Evolutionary conservation across 2,888 invertebrate species (phyloP), one percentile per base, ranked within the genome.

Genomic region (Sthenelais limicola): DNA sequence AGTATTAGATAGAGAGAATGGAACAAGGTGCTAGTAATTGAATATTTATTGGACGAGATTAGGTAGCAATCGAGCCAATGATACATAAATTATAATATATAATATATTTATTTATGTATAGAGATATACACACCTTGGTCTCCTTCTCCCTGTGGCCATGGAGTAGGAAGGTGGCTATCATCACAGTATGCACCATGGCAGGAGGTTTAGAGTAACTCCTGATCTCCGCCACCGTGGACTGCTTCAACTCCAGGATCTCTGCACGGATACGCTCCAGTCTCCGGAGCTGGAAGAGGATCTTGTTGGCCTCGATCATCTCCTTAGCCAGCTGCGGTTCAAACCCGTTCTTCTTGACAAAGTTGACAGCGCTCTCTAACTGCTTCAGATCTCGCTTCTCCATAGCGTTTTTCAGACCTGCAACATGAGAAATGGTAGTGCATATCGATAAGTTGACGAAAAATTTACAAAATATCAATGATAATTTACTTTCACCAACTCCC

Each of bases 221-320:
- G 68, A 86, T 84, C 73, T 86, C 86, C 0, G 86, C 82, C 33
- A 86, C 84, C 3, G 85, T 85, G 32, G 82, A 78, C 76, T 86
- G 84, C 70, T 84, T 82, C 73, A 86, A 73, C 48, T 80, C 79
- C 21, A 81, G 73, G 68, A 81, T 82, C 73, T 81, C 81, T 12
- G 81, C 80, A 15, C 80, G 74, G 69, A 81, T 81, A 1, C 81
- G 72, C 70, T 82, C 80, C 48, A 81, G 76, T 38, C 77, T 51
- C 12, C 77, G 56, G 33, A 78, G 67, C 33, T 72, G 71, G 1
- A 74, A 38, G 47, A 62, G 33, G 21, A 62, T 33, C 79, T 79
- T 74, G 33, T 82, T 81, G 21, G 86, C 86, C 38, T 82, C 82
- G 3, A 80, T 71, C 74, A 86, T 81, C 75, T 86, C 85, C 30